Conservation (phyloP, 2,113 vertebrate species). For the Parotia lawesii region DNA sequence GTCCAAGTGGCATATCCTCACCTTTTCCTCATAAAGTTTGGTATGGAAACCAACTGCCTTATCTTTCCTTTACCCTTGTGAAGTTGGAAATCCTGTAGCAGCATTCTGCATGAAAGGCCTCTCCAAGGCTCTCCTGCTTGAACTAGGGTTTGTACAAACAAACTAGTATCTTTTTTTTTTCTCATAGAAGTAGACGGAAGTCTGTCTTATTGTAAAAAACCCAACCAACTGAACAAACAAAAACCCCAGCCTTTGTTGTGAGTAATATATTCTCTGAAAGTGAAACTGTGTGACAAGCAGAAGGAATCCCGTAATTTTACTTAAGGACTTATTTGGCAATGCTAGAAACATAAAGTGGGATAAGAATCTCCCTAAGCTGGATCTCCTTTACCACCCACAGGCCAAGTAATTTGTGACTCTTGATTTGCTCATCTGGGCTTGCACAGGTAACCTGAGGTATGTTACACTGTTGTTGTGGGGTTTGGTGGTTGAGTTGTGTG, state of each 20-base stretch:
- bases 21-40: constrained; percentile 10
- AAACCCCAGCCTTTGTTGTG: not conserved
- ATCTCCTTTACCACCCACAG: not conserved
- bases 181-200: not conserved
- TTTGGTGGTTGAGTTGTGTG: rapidly evolving
- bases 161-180: not conserved
- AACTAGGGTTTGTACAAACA: not conserved
- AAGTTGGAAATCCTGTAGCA: constrained; percentile 10
- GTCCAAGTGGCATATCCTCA: constrained; percentile 26
- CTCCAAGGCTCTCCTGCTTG: not conserved
- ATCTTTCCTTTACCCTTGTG: constrained; percentile 25
- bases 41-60: not conserved
- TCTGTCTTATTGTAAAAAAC: not conserved
- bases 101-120: not conserved
- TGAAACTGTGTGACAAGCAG: not conserved
- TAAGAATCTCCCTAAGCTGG: not conserved
- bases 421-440: not conserved
- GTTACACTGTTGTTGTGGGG: not conserved
- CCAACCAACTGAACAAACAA: not conserved
- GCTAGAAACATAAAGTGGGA: not conserved
- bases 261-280: not conserved
- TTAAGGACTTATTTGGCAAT: not conserved
- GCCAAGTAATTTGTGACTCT: not conserved
- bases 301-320: not conserved
- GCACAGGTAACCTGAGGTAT: not conserved